Evolutionary conservation across 2,888 invertebrate genomes (phyloP), one percentile per base, ranked within the genome.

Genomic region (Pocota personata): DNA sequence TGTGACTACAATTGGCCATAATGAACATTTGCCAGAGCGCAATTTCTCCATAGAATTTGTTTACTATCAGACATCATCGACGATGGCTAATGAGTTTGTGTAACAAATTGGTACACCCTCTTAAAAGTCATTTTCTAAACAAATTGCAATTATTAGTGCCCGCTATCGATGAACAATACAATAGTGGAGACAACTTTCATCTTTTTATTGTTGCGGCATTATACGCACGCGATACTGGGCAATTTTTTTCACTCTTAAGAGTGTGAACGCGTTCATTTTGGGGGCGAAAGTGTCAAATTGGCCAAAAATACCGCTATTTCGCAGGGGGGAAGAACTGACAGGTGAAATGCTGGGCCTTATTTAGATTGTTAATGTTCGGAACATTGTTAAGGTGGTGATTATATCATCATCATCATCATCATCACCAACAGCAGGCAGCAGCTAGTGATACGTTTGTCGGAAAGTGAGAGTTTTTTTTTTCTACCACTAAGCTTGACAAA

Each of bases 221-320:
- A 60, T 60, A 27, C 6, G 37, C 37, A 32, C 30, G 48, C 27
- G 2, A 19, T 52, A 30, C 19, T 35, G 1, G 27, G 6, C 12
- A 16, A 16, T 27, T 19, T 75, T 46, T 46, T 27, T 66, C 4
- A 21, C 21, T 35, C 21, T 37, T 27, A 24, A 27, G 19, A 14
- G 40, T 24, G 77, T 60, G 67, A 77, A 69, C 14, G 60, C 52
- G 50, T 24, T 48, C 66, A 67, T 60, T 67, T 60, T 14, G 19
- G 32, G 67, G 77, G 77, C 77, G 77, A 77, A 77, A 77, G 77
- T 69, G 67, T 52, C 77, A 77, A 67, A 69, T 69, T 60, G 40
- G 58, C 50, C 19, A 66, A 67, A 48, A 69, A 43, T 30, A 55
- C 30, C 55, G 27, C 55, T 55, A 10, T 30, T 30, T 55, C 5